Conservation (phyloP, 2,797 vertebrate genomes). For the Propithecus perrieri region DNA sequence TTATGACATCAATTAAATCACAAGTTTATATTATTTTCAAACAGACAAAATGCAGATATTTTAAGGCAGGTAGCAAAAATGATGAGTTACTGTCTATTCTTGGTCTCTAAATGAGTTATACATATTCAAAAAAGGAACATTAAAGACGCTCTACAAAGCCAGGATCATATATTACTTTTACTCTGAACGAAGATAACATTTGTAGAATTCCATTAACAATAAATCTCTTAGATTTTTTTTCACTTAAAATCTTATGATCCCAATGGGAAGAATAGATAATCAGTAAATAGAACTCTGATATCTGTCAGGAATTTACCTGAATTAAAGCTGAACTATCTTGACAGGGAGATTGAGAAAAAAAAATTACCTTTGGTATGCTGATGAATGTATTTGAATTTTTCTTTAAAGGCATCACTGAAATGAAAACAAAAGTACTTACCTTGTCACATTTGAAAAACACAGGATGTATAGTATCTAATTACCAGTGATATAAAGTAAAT, state of each 20-base stretch:
- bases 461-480: constrained; percentile 46
- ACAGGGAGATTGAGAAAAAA: constrained; percentile 44
- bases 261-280: constrained; percentile 73
- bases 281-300: constrained; percentile 74
- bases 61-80: constrained; percentile 76
- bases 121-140: constrained; percentile 74
- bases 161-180: constrained; percentile 71
- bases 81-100: constrained; percentile 67
- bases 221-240: constrained; percentile 75
- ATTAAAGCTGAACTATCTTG: constrained; percentile 67
- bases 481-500: constrained; percentile 36
- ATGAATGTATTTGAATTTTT: constrained; percentile 57
- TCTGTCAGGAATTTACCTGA: constrained; percentile 65
- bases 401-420: constrained; percentile 56
- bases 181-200: constrained; percentile 74
- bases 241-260: constrained; percentile 76
- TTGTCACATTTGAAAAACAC: constrained; percentile 55
- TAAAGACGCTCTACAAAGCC: constrained; percentile 58
- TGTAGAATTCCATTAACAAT: constrained; percentile 76
- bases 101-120: constrained; percentile 69
- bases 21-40: constrained; percentile 74
- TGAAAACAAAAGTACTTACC: constrained; percentile 50
- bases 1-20: constrained; percentile 80
- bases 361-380: constrained; percentile 52
- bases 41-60: constrained; percentile 68